phyloP scores from a whole-genome alignment of 1,140 invertebrate species.

The Ceratosolen fusciceps region DNA sequence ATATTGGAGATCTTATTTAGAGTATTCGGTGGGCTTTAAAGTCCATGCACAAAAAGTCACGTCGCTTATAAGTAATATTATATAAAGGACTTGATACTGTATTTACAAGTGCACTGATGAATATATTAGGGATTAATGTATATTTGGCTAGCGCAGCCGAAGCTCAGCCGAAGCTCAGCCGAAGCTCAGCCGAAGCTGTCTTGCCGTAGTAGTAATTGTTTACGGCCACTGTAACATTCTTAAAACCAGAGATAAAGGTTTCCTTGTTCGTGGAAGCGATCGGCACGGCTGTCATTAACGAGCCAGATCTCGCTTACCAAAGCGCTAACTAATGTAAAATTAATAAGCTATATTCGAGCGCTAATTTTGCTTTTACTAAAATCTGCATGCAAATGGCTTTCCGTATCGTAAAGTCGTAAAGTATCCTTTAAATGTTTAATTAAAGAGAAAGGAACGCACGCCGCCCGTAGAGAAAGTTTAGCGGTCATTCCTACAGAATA shows the following conservation, averaged over 20 bases:
- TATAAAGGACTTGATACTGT: not conserved
- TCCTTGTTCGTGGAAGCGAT: not conserved
- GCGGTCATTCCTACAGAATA: not conserved
- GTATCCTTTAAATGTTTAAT: slow-evolving; percentile 14
- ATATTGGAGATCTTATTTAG: no score
- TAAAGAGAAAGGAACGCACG: not conserved
- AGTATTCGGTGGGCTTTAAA: no score
- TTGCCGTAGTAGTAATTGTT: no score
- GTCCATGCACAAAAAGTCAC: no score
- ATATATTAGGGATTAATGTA: not conserved
- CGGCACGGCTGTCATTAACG: not conserved
- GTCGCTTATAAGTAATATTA: no score
- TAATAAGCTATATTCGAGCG: not conserved
- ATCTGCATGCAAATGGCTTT: slow-evolving; percentile 1
- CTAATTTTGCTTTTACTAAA: slow-evolving; percentile 11
- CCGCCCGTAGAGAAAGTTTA: not conserved
- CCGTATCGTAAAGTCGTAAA: slow-evolving; percentile 9
- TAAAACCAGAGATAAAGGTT: not conserved
- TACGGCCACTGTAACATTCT: not conserved
- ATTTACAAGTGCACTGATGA: not conserved
- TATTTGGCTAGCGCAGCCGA: not conserved
- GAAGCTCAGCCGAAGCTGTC: no score
- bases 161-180: no score
- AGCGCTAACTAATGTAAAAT: not conserved
- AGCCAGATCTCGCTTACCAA: not conserved